Evolutionary conservation across 2,888 invertebrate genomes (phyloP).

Genomic region (Caenorhabditis macrosperma): DNA sequence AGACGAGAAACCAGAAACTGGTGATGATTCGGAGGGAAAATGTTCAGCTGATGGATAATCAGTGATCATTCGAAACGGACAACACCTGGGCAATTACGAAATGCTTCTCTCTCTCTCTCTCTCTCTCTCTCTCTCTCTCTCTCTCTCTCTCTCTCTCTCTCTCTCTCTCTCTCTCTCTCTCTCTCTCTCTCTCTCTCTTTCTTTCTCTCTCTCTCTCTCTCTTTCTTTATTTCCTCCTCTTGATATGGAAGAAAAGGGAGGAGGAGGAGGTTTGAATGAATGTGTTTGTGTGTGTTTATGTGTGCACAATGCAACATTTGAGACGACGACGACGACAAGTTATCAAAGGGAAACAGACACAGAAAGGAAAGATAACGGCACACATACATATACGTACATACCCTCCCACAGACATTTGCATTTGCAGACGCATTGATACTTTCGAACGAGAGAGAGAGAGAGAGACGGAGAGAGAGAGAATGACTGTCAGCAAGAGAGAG

Average conservation of each 20-base stretch:
- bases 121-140: slow-evolving; percentile 6
- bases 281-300: background rate
- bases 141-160: background rate
- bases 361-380: slow-evolving; percentile 8
- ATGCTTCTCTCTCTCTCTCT: background rate
- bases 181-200: too few species aligned
- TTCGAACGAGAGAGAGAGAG: slow-evolving; percentile 8
- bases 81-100: background rate
- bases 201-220: too few species aligned
- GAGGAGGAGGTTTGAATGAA: slow-evolving; percentile 6
- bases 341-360: background rate
- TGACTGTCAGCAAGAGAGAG: slow-evolving; percentile 18
- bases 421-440: slow-evolving; percentile 23
- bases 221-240: background rate
- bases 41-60: too few species aligned
- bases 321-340: slow-evolving; percentile 1
- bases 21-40: too few species aligned
- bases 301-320: slow-evolving; percentile 2
- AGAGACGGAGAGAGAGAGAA: slow-evolving; percentile 29
- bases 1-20: background rate
- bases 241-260: background rate
- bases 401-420: slow-evolving; percentile 29
- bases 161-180: background rate
- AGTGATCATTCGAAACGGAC: background rate
- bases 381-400: too few species aligned